Conservation (phyloP, 1,140 invertebrate genomes). For the Macrobrachium rosenbergii region DNA sequence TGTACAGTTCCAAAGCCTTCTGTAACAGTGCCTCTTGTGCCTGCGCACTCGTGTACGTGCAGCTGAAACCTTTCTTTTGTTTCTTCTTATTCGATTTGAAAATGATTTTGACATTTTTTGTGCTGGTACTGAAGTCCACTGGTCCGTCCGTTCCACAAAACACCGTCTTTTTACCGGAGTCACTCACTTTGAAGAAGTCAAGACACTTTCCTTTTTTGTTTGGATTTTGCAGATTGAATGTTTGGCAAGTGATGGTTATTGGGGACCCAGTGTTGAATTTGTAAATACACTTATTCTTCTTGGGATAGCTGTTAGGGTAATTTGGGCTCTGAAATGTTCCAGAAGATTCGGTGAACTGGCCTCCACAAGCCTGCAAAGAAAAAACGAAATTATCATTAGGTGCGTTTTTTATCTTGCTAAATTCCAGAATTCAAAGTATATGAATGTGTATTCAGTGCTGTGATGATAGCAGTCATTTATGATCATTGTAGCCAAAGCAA, state of each 20-base stretch:
- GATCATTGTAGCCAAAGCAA: too few relatives aligned
- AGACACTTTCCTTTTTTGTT: not conserved
- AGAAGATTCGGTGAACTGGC: not conserved
- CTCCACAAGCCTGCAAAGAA: slow-evolving; percentile 8
- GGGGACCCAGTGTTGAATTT: slow-evolving; percentile 6
- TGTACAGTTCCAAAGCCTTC: not conserved
- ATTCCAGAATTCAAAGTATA: not conserved
- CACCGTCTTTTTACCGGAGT: not conserved
- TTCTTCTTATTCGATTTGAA: not conserved
- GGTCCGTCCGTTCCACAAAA: not conserved
- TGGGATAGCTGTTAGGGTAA: slow-evolving; percentile 1
- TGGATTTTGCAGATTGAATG: not conserved
- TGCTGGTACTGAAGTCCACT: not conserved
- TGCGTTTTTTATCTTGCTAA: not conserved
- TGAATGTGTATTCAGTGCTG: not conserved
- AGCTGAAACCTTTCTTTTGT: not conserved
- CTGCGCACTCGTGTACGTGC: not conserved
- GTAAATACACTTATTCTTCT: slow-evolving; percentile 8
- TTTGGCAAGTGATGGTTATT: not conserved
- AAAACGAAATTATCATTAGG: not conserved
- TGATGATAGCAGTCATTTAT: not conserved
- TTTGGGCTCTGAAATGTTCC: not conserved
- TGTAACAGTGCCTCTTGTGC: not conserved
- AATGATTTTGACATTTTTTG: not conserved
- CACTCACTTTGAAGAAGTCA: not conserved